Evolutionary conservation across 2,797 vertebrate species (phyloP).

Genomic region (Gymnoscopelus microlampas): DNA sequence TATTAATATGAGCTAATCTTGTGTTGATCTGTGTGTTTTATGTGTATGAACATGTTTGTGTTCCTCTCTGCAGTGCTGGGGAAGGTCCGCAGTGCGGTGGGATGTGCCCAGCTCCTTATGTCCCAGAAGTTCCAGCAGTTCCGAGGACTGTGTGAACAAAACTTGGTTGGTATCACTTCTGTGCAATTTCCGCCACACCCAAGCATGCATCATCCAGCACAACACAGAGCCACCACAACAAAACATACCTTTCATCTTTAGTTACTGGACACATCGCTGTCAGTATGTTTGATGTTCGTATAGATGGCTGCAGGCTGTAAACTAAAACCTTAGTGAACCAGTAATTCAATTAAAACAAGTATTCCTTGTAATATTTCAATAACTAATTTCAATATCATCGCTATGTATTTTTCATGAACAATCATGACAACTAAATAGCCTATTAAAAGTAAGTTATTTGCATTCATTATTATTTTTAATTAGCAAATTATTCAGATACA

Average conservation of each 20-base stretch:
- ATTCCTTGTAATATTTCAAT: too few species aligned
- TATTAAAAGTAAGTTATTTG: too few species aligned
- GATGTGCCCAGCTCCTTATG: constrained; percentile 97
- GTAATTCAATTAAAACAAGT: too few species aligned
- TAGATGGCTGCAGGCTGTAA: too few species aligned
- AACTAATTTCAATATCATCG: too few species aligned
- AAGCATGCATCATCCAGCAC: not conserved
- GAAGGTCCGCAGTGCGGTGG: constrained; percentile 96
- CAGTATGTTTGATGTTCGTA: not conserved
- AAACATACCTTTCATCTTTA: not conserved
- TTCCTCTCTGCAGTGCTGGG: constrained; percentile 86
- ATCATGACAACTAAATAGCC: too few species aligned
- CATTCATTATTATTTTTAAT: too few species aligned
- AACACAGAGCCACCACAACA: not conserved
- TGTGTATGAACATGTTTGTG: not conserved
- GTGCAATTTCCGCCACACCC: not conserved
- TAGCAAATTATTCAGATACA: too few species aligned
- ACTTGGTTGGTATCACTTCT: constrained; percentile 88
- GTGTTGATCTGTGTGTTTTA: not conserved
- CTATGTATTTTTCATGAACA: too few species aligned
- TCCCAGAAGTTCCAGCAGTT: constrained; percentile 99
- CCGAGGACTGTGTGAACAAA: constrained; percentile 97
- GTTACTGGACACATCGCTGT: not conserved
- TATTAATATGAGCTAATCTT: not conserved
- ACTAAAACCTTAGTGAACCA: too few species aligned